Base-by-base conservation (phyloP, 2,113 vertebrate genomes). In the Hemibagrus wyckioides region DNA sequence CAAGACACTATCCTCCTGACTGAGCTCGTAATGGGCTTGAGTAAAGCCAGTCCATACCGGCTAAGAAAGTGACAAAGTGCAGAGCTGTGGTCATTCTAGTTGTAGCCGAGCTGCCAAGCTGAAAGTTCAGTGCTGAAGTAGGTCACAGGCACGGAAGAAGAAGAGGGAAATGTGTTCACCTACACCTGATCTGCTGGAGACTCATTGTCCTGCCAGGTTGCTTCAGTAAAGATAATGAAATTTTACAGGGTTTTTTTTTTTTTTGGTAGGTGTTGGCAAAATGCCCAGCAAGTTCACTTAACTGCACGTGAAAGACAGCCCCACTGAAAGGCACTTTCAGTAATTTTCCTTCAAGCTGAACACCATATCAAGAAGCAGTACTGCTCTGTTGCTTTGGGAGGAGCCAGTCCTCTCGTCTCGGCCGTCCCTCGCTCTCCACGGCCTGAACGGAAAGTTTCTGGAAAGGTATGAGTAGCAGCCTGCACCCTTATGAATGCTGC, bases 81-180 rank as follows among this genome's bases (percentile, higher is more conserved):
- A 76, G 80, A 85, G 52, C 44, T 23, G 54, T 28, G 85, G 80
- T 89, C 44, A 90, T 50, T 76, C 75, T 84, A 86, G 75, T 33
- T 23, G 56, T 50, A 73, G 61, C 79, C 76, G 85, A 82, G 80
- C 76, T 84, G 86, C 86, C 88, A 85, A 88, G 63, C 65, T 23
- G 48, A 86, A 83, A 82, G 80, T 88, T 88, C 65, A 85, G 44
- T 73, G 73, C 73, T 79, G 54, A 90, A 89, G 77, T 89, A 82
- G 90, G 90, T 87, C 85, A 89, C 59, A 77, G 52, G 48, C 85
- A 82, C 28, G 7, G 73, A 50, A 48, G 67, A 30, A 25, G 36
- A 28, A 30, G 23, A 56, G 57, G 33, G 44, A 36, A 30, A 17
- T 19, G 14, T 1, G 6, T 86, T 86, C 86, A 88, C 83, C 83